phyloP scores from a whole-genome alignment of 2,797 vertebrate species.

The Rhinoraja longicauda region DNA sequence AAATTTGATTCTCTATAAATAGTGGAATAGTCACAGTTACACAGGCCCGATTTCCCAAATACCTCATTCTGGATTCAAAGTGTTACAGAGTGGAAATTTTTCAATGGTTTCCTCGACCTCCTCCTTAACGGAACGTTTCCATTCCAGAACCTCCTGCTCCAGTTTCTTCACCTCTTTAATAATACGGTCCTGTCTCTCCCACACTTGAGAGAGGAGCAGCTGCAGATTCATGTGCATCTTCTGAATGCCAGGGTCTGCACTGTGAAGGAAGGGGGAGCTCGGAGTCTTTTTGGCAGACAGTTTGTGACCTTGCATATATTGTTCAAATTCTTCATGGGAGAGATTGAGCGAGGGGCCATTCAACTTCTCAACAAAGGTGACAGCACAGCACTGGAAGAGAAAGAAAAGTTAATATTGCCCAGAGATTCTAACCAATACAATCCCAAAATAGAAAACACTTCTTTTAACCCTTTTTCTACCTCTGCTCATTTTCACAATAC shows the following conservation, averaged over 20 bases:
- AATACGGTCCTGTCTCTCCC: slow-evolving; percentile 61
- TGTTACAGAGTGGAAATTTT: slow-evolving; percentile 40
- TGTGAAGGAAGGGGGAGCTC: slow-evolving; percentile 37
- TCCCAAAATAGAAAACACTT: background rate
- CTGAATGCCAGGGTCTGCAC: slow-evolving; percentile 44
- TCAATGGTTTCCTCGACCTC: slow-evolving; percentile 56
- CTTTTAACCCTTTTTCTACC: background rate
- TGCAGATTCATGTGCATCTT: slow-evolving; percentile 51
- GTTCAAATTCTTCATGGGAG: slow-evolving; percentile 62
- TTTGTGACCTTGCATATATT: slow-evolving; percentile 59
- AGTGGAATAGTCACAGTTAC: background rate
- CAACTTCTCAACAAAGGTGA: slow-evolving; percentile 70
- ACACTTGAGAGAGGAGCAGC: slow-evolving; percentile 57
- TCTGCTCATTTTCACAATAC: background rate
- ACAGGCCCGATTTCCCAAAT: background rate
- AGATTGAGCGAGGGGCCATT: slow-evolving; percentile 67
- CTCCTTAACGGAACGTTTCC: slow-evolving; percentile 58
- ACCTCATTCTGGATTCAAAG: background rate
- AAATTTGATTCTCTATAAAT: background rate
- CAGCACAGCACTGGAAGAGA: slow-evolving; percentile 61
- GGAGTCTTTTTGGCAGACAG: background rate
- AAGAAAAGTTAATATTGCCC: background rate
- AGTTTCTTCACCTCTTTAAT: slow-evolving; percentile 54
- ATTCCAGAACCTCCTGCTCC: slow-evolving; percentile 56
- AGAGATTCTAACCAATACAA: background rate